Base-by-base conservation (phyloP, 2,797 vertebrate species). In the Hylomyscus alleni region DNA sequence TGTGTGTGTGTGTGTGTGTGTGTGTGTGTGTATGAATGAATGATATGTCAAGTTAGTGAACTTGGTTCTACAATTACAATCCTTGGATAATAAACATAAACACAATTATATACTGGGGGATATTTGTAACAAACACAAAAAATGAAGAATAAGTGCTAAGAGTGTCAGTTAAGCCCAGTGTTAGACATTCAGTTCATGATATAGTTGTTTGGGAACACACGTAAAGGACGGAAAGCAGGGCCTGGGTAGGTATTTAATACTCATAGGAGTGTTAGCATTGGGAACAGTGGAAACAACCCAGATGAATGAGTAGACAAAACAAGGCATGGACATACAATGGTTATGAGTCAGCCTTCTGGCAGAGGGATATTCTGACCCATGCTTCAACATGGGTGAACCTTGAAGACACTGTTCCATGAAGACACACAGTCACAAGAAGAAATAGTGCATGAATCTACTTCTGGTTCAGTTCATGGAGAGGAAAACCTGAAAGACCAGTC, bases 321-420 rank as follows among this genome's bases (percentile, higher is more conserved):
- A 26, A 17, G 40, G 1, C 9, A 4, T 0, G 0, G 31, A 3
- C 3, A 3, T 5, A 6, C 14, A 31, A 4, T 1, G 22, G 24
- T 19, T 29, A 29, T 60, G 8, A 4, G 14, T 60, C 50, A 31
- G 90, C 24, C 47, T 52, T 50, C 20, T 34, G 62, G 58, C 84
- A 47, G 75, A 83, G 50, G 60, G n/a, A 47, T 9, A 13, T 76
- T 75, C 72, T 78, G 69, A 22, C 52, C 5, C 9, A 40, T 4
- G 11, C 37, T n/a, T 1, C 8, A 0, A 31, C 7, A 1, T 2
- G 12, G 69, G 17, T 15, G 31, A 4, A 65, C 6, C 8, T n/a
- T 2, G n/a, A 76, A 60, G 40, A 60, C 12, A 37, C 37, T 60
- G 52, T 52, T 44, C 26, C 3, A 37, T 15, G 77, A 77, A 82